phyloP scores from a whole-genome alignment of 2,113 vertebrate genomes.

The Crotalus viridis region DNA sequence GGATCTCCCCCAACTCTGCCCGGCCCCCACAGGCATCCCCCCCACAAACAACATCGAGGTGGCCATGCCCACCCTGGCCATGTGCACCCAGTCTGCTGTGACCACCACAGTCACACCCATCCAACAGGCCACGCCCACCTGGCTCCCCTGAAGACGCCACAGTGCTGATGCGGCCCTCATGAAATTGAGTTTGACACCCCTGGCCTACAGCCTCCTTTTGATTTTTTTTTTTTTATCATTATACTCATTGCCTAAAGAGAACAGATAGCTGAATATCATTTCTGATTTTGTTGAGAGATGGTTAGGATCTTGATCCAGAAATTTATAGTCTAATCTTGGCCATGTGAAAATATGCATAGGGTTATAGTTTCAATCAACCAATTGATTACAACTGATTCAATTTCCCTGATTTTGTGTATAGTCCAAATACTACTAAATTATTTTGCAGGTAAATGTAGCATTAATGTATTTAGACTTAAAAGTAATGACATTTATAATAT shows the following conservation, averaged over 20 bases:
- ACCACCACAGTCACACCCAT: too few relatives aligned
- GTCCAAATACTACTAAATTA: conserved; percentile 35
- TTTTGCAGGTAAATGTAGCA: conserved; percentile 23
- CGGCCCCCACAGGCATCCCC: too few relatives aligned
- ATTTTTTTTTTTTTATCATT: not conserved
- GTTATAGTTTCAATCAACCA: not conserved
- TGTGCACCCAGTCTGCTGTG: too few relatives aligned
- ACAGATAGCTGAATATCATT: not conserved
- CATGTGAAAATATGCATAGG: not conserved
- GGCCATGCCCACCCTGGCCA: too few relatives aligned
- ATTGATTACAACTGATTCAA: not conserved
- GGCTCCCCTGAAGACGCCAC: too few relatives aligned
- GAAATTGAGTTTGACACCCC: too few relatives aligned
- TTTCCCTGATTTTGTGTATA: not conserved
- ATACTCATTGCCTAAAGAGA: not conserved
- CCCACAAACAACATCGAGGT: too few relatives aligned
- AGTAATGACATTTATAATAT: not conserved
- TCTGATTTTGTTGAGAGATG: not conserved
- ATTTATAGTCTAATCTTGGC: not conserved
- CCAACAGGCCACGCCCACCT: too few relatives aligned
- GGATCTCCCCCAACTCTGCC: too few relatives aligned
- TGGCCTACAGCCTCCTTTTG: not conserved
- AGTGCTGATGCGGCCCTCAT: too few relatives aligned
- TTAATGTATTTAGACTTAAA: not conserved
- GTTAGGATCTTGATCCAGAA: not conserved